Conservation (phyloP, 2,113 vertebrate genomes). For the Megalops atlanticus region DNA sequence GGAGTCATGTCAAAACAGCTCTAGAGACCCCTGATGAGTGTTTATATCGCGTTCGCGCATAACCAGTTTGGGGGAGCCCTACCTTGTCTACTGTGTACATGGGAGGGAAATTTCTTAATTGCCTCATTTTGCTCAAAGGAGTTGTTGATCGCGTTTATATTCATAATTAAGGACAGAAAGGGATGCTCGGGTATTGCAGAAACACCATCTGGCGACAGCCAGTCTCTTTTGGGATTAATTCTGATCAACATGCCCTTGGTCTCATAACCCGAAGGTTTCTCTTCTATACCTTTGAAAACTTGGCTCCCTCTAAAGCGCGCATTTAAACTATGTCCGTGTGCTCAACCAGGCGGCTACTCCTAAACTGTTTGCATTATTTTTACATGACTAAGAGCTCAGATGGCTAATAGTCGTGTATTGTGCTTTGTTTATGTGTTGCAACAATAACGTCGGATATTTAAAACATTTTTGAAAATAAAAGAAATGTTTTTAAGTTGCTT, state of each 20-base stretch:
- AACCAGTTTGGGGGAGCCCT: background rate
- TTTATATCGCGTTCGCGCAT: background rate
- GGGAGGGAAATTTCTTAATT: background rate
- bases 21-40: background rate
- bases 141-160: background rate
- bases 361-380: background rate
- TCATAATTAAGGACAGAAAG: background rate
- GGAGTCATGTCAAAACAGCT: background rate
- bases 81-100: background rate
- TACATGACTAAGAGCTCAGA: background rate
- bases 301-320: background rate
- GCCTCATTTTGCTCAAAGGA: background rate
- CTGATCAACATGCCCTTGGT: background rate
- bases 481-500: too few species aligned
- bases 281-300: background rate
- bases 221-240: background rate
- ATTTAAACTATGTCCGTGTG: background rate
- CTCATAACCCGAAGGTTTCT: background rate
- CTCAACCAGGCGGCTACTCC: background rate
- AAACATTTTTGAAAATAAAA: too few species aligned
- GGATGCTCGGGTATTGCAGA: background rate
- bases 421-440: too few species aligned
- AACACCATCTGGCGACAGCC: slow-evolving; percentile 19
- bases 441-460: too few species aligned
- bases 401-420: too few species aligned